phyloP scores from a whole-genome alignment of 30 jellyfish, hydroid and myxozoan species.

The Catostylus mosaicus region DNA sequence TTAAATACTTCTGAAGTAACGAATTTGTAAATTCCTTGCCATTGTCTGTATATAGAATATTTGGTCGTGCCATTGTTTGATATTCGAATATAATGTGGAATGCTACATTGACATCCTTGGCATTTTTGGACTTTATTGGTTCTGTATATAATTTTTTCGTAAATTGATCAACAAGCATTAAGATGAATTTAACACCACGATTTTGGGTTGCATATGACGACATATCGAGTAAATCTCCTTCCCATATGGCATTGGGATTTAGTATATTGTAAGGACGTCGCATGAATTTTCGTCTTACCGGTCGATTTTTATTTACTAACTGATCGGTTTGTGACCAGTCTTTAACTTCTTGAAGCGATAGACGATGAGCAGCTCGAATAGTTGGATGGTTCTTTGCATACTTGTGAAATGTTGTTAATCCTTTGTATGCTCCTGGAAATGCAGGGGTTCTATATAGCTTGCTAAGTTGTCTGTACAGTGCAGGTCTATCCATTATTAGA shows the following conservation, averaged over 20 bases:
- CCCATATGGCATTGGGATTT: neutral
- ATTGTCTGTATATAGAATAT: neutral
- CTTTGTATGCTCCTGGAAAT: neutral
- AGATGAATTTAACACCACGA: neutral
- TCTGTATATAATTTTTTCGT: neutral
- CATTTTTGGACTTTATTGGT: neutral
- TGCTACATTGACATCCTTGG: neutral
- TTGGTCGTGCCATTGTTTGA: neutral
- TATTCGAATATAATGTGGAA: neutral
- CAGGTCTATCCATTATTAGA: neutral
- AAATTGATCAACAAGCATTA: neutral
- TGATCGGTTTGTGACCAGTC: neutral
- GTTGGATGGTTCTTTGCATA: neutral
- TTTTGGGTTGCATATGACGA: neutral
- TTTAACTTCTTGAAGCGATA: neutral
- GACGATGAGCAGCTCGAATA: neutral
- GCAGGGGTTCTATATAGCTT: neutral
- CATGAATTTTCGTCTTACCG: neutral
- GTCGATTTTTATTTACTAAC: neutral
- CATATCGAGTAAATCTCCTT: neutral
- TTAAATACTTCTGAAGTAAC: neutral
- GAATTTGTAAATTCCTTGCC: neutral
- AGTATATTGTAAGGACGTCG: neutral
- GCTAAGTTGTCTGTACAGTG: neutral
- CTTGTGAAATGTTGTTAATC: neutral